Base-by-base conservation (phyloP, 2,888 invertebrate species). In the Noctua comes region DNA sequence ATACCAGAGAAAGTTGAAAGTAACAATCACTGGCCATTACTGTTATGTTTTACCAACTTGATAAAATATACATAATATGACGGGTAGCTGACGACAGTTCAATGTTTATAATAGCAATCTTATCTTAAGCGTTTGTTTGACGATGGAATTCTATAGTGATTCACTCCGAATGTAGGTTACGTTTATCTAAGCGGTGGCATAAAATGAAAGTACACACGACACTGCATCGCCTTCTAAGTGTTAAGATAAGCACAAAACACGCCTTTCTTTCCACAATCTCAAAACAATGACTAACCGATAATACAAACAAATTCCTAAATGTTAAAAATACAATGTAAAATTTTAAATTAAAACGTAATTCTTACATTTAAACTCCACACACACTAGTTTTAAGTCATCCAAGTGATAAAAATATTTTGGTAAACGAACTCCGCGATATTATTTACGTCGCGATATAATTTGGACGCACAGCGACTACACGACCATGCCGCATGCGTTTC, bases 381-480 rank as follows among this genome's bases (percentile, higher is more conserved):
- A 36, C 81, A 77, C 59, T 76, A 68, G 48, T 77, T 66, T 76
- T 69, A 62, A 62, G 59, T 76, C n/a, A 80, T 77, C 65, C 75
- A 73, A 72, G 2, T 59, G 72, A 68, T 72, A 62, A 31, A 46
- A 62, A 57, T 46, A 2, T 40, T 76, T 74, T 78, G 31, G 16
- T 68, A 7, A 54, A 46, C 75, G 46, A 85, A 82, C 85, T 82
- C 59, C 85, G 85, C 86, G 86, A 85, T 86, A 76, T 87, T 68
- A 75, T 76, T 65, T 31, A 80, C 86, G 87, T 72, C 79, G 82
- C 85, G 87, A 66, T 83, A 13, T 65, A 57, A 73, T 76, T 46
- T 74, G 36, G 13, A 75, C 74, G 85, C 36, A 69, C 68, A 48
- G 62, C 86, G 51, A 69, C 21, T 65, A 59, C 21, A 68, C 79